phyloP scores from a whole-genome alignment of 2,113 vertebrate species.

The Pterocles gutturalis region DNA sequence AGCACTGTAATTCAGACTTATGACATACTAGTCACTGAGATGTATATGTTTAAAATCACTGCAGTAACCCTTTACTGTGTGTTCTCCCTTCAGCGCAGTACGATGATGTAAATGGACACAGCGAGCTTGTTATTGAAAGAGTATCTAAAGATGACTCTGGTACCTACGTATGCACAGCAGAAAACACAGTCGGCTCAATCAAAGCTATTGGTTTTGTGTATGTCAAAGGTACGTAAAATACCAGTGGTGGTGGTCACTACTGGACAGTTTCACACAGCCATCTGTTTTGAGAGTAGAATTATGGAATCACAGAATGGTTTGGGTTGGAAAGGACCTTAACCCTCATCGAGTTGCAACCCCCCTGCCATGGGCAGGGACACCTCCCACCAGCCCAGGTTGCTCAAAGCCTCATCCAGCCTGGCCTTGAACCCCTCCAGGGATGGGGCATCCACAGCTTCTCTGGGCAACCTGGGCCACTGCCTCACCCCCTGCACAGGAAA shows the following conservation, averaged over 20 bases:
- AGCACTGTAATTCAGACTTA: neutral
- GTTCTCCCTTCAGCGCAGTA: constrained; percentile 80
- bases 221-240: constrained; percentile 87
- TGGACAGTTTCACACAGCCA: neutral
- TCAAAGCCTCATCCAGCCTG: accelerated
- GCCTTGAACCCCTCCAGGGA: neutral
- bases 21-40: neutral
- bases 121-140: constrained; percentile 89
- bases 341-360: neutral
- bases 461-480: accelerated
- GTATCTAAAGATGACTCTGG: constrained; percentile 91
- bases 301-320: neutral
- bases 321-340: neutral
- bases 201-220: constrained; percentile 91
- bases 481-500: accelerated
- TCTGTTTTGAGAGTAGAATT: neutral
- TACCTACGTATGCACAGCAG: constrained; percentile 91
- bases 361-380: neutral
- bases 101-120: constrained; percentile 83
- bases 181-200: constrained; percentile 89
- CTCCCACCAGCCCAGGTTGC: neutral
- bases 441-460: neutral
- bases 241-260: neutral
- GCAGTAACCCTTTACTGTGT: neutral
- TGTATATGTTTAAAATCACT: neutral